Conservation (phyloP, 2,797 vertebrate genomes). For the Enteromius argenteus region DNA sequence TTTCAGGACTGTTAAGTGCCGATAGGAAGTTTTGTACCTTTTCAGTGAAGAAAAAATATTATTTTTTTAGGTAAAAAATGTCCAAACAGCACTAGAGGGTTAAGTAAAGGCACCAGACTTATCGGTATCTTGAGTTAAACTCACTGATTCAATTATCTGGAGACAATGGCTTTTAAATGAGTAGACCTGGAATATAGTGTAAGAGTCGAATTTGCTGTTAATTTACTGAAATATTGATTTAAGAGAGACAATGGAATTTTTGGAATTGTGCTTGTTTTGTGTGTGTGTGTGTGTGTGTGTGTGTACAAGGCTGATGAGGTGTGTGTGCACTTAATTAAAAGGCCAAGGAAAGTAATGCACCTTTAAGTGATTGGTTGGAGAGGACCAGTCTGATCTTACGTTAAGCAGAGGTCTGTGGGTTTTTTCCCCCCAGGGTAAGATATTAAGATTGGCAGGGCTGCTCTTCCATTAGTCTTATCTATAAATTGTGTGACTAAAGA, state of each 20-base stretch:
- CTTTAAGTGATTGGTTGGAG: conserved; percentile 22
- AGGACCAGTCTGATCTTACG: conserved; percentile 28
- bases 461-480: conserved; percentile 42
- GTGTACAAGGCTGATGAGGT: not conserved
- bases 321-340: conserved; percentile 32
- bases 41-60: not conserved
- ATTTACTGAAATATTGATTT: not conserved
- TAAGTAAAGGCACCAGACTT: not conserved
- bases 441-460: conserved; percentile 53
- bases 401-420: conserved; percentile 18
- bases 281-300: not conserved
- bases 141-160: not conserved
- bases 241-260: not conserved
- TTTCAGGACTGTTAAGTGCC: not conserved
- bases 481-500: conserved; percentile 54
- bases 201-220: not conserved
- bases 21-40: no score
- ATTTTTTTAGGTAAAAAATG: not conserved
- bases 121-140: not conserved
- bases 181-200: not conserved
- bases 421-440: not conserved
- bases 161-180: not conserved
- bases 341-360: conserved; percentile 11
- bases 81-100: not conserved
- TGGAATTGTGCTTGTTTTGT: not conserved